Base-by-base conservation (phyloP, 1,140 invertebrate species). In the Cherax destructor region DNA sequence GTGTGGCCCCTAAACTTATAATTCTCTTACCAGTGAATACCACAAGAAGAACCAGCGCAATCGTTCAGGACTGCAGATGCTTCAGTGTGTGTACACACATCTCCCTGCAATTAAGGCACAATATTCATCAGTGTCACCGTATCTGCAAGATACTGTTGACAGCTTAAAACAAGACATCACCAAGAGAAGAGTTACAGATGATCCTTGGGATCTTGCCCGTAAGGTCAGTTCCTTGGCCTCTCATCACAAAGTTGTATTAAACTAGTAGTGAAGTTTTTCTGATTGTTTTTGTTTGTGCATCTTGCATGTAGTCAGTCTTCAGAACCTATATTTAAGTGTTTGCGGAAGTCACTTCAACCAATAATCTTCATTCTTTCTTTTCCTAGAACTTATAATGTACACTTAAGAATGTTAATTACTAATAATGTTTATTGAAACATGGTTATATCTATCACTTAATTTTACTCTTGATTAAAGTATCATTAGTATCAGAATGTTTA, bases 121-220 rank as follows among this genome's bases (percentile, higher is more conserved):
- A n/a, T 84, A 84, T 47, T 47, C n/a, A 24, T 49, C 59, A 6
- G 13, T 47, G 7, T 84, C 83, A 72, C 24, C 83, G 7, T n/a
- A 65, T 11, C 61, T 84, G 61, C 24, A 6, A n/a, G 61, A 59
- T 47, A 21, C 72, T 16, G 21, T 84, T 41, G 16, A 84, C 11
- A 72, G 16, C 24, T 30, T 84, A 3, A 69, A 49, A 47, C 18
- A 21, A 47, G 83, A 84, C 61, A 41, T 84, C 4, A 84, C n/a
- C 11, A 84, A 49, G 41, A 84, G 83, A 47, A 49, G 83, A 41
- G 61, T 84, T 41, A 84, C 83, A 41, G 83, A 72, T 84, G 83
- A 84, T 49, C 83, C 83, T 21, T 84, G 83, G 83, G 83, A 84
- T 21, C 41, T 84, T 30, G 83, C 83, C 1, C 59, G 61, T 21